phyloP scores from a whole-genome alignment of 2,888 invertebrate species.

The Folsomia candida region DNA sequence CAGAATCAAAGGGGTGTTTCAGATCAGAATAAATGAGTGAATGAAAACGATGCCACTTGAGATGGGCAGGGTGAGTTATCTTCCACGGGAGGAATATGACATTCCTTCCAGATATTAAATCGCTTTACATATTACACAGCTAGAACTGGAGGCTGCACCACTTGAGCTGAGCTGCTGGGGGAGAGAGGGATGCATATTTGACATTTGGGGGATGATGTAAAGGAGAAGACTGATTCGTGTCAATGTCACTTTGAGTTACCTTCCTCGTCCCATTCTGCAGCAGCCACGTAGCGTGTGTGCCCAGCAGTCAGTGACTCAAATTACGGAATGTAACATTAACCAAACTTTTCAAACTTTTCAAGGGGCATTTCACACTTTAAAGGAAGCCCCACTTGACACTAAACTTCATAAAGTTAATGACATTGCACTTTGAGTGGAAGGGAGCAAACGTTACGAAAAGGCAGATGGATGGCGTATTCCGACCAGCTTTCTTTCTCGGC shows the following conservation, averaged over 20 bases:
- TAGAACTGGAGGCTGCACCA: too few species aligned
- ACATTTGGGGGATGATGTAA: constrained; percentile 3
- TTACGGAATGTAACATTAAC: constrained; percentile 9
- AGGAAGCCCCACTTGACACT: constrained; percentile 10
- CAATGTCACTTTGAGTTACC: constrained; percentile 11
- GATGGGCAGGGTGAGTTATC: too few species aligned
- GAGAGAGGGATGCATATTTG: too few species aligned
- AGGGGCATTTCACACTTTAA: constrained; percentile 10
- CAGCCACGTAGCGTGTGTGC: not conserved
- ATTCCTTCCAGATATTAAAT: not conserved
- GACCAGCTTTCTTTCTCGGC: not conserved
- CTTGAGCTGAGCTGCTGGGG: too few species aligned
- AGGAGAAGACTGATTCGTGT: constrained; percentile 4
- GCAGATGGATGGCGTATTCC: not conserved
- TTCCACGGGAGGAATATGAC: not conserved
- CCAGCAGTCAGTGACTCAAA: not conserved
- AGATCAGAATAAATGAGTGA: too few species aligned
- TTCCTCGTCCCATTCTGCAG: not conserved
- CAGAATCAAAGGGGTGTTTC: too few species aligned
- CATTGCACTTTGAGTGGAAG: constrained; percentile 14
- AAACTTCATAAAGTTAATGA: constrained; percentile 18
- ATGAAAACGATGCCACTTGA: not conserved
- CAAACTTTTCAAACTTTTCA: constrained; percentile 8
- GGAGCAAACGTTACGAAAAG: not conserved
- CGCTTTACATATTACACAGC: too few species aligned